phyloP scores from a whole-genome alignment of 64 coral and sea anemone genomes.

The Anthopleura sola region DNA sequence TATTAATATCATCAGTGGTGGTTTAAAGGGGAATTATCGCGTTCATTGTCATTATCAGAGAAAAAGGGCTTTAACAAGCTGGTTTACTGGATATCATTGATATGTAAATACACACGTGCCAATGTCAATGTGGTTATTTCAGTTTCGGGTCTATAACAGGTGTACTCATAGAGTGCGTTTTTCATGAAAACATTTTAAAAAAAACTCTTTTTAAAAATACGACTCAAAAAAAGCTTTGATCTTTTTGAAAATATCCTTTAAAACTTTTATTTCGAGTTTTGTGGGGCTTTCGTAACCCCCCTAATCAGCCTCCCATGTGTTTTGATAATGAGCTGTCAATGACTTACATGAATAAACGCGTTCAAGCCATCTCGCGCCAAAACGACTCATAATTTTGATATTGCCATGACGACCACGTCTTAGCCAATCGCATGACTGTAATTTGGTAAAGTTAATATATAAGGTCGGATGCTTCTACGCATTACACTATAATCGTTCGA shows the following conservation, averaged over 20 bases:
- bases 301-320: neutral
- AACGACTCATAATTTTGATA: neutral
- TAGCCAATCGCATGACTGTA: conserved; percentile 24
- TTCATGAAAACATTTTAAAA: neutral
- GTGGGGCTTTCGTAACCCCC: neutral
- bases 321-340: neutral
- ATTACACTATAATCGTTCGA: neutral
- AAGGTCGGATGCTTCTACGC: neutral
- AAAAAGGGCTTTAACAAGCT: neutral
- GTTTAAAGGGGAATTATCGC: conserved; percentile 23
- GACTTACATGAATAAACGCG: neutral
- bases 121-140: neutral
- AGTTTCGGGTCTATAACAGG: neutral
- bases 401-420: neutral
- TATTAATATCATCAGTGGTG: neutral
- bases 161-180: neutral
- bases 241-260: neutral
- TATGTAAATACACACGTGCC: conserved; percentile 17
- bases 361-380: conserved; percentile 5
- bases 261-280: neutral
- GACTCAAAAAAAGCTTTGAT: neutral
- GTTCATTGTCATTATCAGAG: neutral
- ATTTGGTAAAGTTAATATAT: neutral
- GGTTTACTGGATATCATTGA: neutral
- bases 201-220: neutral